Conservation (phyloP, 2,797 vertebrate genomes). For the Botia kubotai region DNA sequence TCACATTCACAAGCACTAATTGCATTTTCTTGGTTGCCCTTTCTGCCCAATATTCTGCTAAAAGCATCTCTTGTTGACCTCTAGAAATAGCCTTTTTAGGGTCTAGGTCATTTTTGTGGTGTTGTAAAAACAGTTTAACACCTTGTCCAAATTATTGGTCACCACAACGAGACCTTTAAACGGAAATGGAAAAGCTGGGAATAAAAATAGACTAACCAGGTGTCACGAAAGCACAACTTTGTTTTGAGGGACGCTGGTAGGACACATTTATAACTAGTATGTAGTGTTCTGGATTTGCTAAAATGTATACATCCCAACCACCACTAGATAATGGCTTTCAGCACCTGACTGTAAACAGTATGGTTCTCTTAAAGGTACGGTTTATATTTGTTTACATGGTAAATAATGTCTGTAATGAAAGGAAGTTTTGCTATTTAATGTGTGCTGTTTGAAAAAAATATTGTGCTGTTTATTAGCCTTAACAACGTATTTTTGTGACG, state of each 20-base stretch:
- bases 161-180: neutral
- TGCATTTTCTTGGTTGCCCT: conserved; percentile 68
- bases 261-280: neutral
- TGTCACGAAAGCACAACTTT: neutral
- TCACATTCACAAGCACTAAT: conserved; percentile 69
- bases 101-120: neutral
- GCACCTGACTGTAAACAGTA: no score
- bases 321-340: no score
- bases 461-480: no score
- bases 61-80: conserved; percentile 62
- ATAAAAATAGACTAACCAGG: neutral
- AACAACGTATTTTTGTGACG: no score
- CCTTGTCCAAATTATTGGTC: neutral
- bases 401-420: no score
- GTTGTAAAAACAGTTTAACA: conserved; percentile 4
- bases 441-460: no score
- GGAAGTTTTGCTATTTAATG: no score
- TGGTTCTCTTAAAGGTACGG: no score
- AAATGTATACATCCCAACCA: no score
- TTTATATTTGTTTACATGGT: no score
- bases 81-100: conserved; percentile 64
- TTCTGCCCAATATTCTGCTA: conserved; percentile 56
- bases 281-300: no score
- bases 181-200: neutral
- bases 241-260: neutral